Percentiles rank a stretch among this genome's conserved stretches.
Conservation (phyloP, 1,140 invertebrate species). For the Listronotus oregonensis region DNA sequence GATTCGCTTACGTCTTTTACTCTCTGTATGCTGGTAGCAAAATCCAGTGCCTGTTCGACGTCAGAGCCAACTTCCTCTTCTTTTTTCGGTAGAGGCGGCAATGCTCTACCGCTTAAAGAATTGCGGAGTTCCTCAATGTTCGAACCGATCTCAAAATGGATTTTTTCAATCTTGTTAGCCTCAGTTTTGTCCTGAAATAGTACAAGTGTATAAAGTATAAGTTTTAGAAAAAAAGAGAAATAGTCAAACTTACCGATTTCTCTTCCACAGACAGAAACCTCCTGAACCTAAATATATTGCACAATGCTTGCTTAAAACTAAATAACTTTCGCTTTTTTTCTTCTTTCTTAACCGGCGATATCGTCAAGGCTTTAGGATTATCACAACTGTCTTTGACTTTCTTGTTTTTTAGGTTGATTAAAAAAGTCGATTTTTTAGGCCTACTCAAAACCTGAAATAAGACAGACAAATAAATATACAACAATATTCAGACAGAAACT, state of each 20-base stretch:
- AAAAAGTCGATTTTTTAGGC: slow-evolving; percentile 66
- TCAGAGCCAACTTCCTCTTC: slow-evolving; percentile 50
- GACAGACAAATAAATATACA: background rate
- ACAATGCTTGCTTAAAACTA: slow-evolving; percentile 82
- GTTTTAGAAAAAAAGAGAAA: background rate
- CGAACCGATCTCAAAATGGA: slow-evolving; percentile 35
- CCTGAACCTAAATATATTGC: slow-evolving; percentile 79
- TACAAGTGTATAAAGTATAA: background rate
- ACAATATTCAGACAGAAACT: background rate
- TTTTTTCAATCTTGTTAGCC: slow-evolving; percentile 42
- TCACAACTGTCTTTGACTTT: slow-evolving; percentile 66
- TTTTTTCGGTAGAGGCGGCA: slow-evolving; percentile 76
- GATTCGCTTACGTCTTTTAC: slow-evolving; percentile 84
- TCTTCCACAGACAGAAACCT: slow-evolving; percentile 60
- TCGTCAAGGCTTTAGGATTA: slow-evolving; percentile 44
- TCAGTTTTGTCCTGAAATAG: slow-evolving; percentile 32
- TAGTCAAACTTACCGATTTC: slow-evolving; percentile 21
- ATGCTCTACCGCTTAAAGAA: slow-evolving; percentile 68
- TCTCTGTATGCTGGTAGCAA: slow-evolving; percentile 90
- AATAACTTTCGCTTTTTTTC: slow-evolving; percentile 69
- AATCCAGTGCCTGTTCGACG: slow-evolving; percentile 68
- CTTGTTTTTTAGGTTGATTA: slow-evolving; percentile 67
- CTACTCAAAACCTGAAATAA: slow-evolving; percentile 43
- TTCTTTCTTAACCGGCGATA: slow-evolving; percentile 56
- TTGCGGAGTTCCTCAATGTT: slow-evolving; percentile 44